Base-by-base conservation (phyloP, 2,113 vertebrate genomes). In the Regulus satrapa region DNA sequence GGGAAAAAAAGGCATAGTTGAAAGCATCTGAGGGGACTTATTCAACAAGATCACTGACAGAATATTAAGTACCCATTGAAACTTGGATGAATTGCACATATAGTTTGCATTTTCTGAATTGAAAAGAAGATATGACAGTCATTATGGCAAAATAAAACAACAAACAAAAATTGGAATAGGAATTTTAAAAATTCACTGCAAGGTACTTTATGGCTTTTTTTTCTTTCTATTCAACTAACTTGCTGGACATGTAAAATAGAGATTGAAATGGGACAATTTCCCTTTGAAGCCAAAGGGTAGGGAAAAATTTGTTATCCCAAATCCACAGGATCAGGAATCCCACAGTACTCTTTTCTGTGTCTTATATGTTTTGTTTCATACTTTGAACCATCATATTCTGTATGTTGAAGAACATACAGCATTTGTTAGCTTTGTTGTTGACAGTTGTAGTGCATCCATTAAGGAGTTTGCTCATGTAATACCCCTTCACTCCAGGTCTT, bases 281-380 rank as follows among this genome's bases (percentile, higher is more conserved):
- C 3, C 12, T 18, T 18, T 29, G 29, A 76, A 73, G 8, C 2
- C 41, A 31, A 62, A 78, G 3, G 0, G 1, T 9, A 34, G 6
- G 5, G 29, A 51, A 94, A 87, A 78, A 38, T 0, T 67, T 40
- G 18, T 61, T 75, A 38, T 41, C 8, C 13, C 5, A 56, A 61
- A 49, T 58, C 12, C 9, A 66, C 21, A 54, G 6, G 25, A 71
- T 6, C 12, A 68, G 9, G 2, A 14, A 45, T 43, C 59, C n/a
- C 61, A 11, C 15, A 81, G 43, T 34, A 75, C 4, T 8, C 2
- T 85, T 79, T 43, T n/a, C 12, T 5, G 1, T 28, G 14, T 46
- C 12, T 58, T 71, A 52, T 15, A 21, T 4, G 3, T 18, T 92
- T 76, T n/a, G 2, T 45, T 66, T 82, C 43, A 34, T n/a, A 51